Conservation (phyloP, 2,113 vertebrate genomes). For the Gallinago undulata region DNA sequence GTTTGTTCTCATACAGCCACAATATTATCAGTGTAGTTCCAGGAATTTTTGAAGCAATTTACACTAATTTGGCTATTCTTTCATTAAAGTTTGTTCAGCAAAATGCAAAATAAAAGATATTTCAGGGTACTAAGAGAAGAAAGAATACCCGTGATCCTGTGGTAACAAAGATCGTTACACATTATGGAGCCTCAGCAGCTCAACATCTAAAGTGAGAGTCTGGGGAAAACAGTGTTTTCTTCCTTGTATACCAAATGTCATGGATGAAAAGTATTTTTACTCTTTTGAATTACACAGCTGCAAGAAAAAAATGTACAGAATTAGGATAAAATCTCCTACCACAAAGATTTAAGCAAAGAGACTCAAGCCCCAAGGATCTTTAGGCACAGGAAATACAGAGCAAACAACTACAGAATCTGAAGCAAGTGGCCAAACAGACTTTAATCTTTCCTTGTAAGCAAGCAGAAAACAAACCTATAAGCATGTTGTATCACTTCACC, state of each 20-base stretch:
- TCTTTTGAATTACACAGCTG: not conserved
- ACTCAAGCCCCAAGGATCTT: not conserved
- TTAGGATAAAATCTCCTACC: not conserved
- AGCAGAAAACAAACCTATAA: not conserved
- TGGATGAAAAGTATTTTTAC: not conserved
- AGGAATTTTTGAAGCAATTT: not conserved
- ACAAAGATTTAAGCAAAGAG: not conserved
- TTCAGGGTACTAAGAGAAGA: not conserved
- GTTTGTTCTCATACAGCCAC: not conserved
- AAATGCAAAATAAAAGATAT: not conserved
- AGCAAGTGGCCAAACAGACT: not conserved
- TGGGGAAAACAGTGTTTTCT: no score
- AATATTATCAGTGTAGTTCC: not conserved
- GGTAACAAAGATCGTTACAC: no score
- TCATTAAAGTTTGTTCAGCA: not conserved
- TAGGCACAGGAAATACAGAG: not conserved
- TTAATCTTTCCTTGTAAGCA: not conserved
- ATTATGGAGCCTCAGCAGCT: no score
- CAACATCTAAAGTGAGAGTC: no score
- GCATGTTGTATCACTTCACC: not conserved
- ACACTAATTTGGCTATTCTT: not conserved
- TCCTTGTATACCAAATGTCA: no score
- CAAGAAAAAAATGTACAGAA: not conserved
- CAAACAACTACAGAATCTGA: not conserved
- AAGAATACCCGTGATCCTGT: no score